phyloP scores from a whole-genome alignment of 2,888 invertebrate species.

The Xestia ashworthii region DNA sequence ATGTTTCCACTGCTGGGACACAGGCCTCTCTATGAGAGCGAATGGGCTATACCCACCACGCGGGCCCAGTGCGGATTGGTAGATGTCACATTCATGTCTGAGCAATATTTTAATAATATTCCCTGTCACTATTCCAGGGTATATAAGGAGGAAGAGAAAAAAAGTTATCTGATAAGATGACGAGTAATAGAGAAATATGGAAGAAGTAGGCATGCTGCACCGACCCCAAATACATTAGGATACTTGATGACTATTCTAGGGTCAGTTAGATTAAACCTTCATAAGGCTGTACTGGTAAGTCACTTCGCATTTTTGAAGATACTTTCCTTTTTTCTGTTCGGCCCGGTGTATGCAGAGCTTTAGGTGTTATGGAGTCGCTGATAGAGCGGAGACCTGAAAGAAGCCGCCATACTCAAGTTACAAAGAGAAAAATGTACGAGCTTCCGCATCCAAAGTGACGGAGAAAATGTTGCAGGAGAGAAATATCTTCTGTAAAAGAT shows the following conservation, averaged over 20 bases:
- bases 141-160: too few relatives aligned
- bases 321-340: neutral
- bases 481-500: neutral
- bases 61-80: too few relatives aligned
- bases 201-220: too few relatives aligned
- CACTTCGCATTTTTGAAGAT: neutral
- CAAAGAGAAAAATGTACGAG: conserved; percentile 28
- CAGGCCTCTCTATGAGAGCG: too few relatives aligned
- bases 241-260: neutral
- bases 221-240: too few relatives aligned
- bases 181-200: too few relatives aligned
- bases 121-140: neutral
- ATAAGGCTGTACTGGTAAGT: too few relatives aligned
- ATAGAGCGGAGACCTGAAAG: neutral
- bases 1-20: too few relatives aligned
- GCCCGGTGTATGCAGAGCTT: conserved; percentile 13
- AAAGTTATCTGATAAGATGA: too few relatives aligned
- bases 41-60: too few relatives aligned
- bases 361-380: neutral
- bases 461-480: neutral
- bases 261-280: neutral
- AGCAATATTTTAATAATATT: too few relatives aligned
- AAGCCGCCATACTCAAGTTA: conserved; percentile 25
- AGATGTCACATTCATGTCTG: neutral
- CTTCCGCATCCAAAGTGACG: neutral